Base-by-base conservation (phyloP, 2,888 invertebrate genomes). In the Ectropis crepuscularia region DNA sequence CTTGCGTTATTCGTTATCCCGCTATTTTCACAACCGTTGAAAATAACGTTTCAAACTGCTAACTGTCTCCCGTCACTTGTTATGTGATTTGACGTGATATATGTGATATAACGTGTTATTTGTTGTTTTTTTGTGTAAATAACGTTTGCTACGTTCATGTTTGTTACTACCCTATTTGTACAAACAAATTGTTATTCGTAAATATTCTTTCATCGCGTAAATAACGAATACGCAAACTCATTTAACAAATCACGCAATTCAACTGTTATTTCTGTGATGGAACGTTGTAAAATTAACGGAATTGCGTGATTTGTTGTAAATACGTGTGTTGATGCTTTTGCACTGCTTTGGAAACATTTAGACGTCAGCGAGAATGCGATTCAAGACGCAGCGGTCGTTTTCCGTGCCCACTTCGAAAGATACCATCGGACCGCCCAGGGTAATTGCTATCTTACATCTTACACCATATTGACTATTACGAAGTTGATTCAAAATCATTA, bases 321-420 rank as follows among this genome's bases (percentile, higher is more conserved):
- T 62, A 63, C 73, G 65, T 69, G 71, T 53, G 16, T 46, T 69
- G 71, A 71, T 73, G 80, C 79, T 78, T 63, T 5, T 82, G 83
- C 82, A 83, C 79, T 80, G 86, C 86, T 85, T 85, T 53, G 67
- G 49, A 61, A 67, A 65, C 57, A 66, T 65, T 65, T 74, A 92
- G 91, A 82, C 86, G 50, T 88, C 94, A 86, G 95, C 95, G 90
- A 94, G 96, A 93, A 95, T 96, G 94, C 95, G 96, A 93, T 97
- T 97, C 93, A 97, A 97, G 94, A 97, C 97, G 75, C 97, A 97
- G 94, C 95, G 98, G 82, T 98, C 98, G 75, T 97, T 97, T 89
- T 98, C 98, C 81, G 97, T 98, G 90, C 98, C 98, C 70, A 97
- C 97, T 46, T 96, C 97, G 66, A 97, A 97, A 94, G 96, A 96